These are phyloP conservation scores for Triplophysa dalaica DNA, from an alignment of 2,113 vertebrate genomes.

Conservation along the genomic window DNA sequence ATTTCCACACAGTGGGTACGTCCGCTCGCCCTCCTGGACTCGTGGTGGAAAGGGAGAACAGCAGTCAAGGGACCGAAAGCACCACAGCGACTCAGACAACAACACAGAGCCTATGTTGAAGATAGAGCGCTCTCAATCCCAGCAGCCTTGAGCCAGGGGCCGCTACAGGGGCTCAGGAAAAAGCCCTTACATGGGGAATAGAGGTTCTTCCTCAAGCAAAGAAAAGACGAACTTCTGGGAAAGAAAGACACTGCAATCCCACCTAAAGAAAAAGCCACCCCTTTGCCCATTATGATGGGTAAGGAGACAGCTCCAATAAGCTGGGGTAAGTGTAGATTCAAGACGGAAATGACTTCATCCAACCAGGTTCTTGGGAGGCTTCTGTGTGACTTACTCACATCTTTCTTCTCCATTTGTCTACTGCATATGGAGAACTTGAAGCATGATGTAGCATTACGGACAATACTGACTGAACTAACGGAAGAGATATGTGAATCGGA, in stretches of 20 bases:
- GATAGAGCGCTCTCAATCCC: constrained; percentile 83
- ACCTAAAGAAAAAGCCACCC: constrained; percentile 32
- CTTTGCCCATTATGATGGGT: constrained; percentile 28
- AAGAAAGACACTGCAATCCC: constrained; percentile 35
- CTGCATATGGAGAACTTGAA: constrained; percentile 35
- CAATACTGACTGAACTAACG: constrained; percentile 1
- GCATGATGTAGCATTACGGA: constrained; percentile 44
- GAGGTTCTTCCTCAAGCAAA: constrained; percentile 46
- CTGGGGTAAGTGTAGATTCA: constrained; percentile 15
- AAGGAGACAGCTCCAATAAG: neutral
- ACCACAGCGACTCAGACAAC: constrained; percentile 85
- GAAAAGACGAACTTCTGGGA: constrained; percentile 22
- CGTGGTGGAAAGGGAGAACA: constrained; percentile 79
- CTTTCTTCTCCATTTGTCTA: constrained; percentile 25
- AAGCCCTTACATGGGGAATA: constrained; percentile 29
- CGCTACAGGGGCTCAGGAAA: constrained; percentile 35
- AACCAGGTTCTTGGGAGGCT: constrained; percentile 33
- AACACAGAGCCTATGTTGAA: constrained; percentile 81
- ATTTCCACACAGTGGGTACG: constrained; percentile 78
- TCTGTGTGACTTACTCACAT: constrained; percentile 9
- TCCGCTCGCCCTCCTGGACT: constrained; percentile 93
- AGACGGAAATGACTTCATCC: constrained; percentile 26
- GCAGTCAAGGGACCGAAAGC: constrained; percentile 81
- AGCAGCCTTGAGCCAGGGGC: constrained; percentile 72
- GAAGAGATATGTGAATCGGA: constrained; percentile 7